These are phyloP conservation scores for Clunio marinus DNA, from an alignment of 2,888 invertebrate species.

Conservation along the genomic window DNA sequence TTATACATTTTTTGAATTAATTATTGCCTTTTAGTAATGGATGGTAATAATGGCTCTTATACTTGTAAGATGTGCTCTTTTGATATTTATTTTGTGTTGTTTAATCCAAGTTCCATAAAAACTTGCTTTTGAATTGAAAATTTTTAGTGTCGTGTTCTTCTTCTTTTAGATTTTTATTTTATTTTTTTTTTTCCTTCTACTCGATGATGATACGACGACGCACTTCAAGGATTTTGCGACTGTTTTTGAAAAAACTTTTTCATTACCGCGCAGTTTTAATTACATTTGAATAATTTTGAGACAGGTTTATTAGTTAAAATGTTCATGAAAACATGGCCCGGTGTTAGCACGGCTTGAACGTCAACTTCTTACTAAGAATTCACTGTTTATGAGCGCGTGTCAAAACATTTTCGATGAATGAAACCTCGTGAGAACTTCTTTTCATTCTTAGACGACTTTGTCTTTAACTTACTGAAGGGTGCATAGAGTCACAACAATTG, in stretches of 20 bases:
- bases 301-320: neutral
- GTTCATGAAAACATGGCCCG: too few species aligned
- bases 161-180: too few species aligned
- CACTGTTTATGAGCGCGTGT: too few species aligned
- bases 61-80: conserved; percentile 4
- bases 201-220: neutral
- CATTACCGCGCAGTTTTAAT: neutral
- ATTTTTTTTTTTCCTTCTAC: too few species aligned
- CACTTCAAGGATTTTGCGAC: neutral
- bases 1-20: conserved; percentile 34
- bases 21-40: conserved; percentile 31
- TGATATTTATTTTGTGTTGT: too few species aligned
- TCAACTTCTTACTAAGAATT: too few species aligned
- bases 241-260: neutral
- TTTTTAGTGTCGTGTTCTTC: neutral
- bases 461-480: neutral
- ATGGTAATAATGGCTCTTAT: conserved; percentile 26
- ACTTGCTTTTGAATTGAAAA: neutral
- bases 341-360: too few species aligned
- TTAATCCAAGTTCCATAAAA: neutral
- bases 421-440: conserved; percentile 2
- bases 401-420: conserved; percentile 1
- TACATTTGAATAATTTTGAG: neutral
- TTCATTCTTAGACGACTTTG: neutral
- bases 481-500: conserved; percentile 6